These are phyloP conservation scores for Meloidogyne exigua DNA, from an alignment of 1,140 invertebrate genomes.

Conservation along the genomic window DNA sequence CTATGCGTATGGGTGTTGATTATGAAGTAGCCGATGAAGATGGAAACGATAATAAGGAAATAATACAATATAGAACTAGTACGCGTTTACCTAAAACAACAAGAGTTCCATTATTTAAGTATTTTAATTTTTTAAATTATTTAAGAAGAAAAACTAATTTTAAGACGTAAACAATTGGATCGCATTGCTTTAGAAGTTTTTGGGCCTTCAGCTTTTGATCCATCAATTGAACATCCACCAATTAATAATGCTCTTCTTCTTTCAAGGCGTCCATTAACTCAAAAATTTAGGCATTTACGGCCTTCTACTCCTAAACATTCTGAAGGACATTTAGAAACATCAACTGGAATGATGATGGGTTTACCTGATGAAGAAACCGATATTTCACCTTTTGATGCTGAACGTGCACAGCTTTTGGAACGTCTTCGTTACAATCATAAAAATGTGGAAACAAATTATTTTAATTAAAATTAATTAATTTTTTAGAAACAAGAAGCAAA, in stretches of 20 bases:
- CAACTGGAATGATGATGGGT: background rate
- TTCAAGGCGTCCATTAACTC: slow-evolving; percentile 6
- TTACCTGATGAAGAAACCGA: slow-evolving; percentile 24
- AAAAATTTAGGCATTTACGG: background rate
- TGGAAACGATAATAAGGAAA: background rate
- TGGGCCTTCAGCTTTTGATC: background rate
- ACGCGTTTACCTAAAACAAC: background rate
- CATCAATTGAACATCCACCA: slow-evolving; percentile 6
- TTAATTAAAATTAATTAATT: background rate
- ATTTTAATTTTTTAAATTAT: too few relatives aligned
- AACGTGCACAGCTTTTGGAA: slow-evolving; percentile 10
- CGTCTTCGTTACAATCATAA: slow-evolving; percentile 1
- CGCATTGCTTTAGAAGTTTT: background rate
- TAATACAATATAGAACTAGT: background rate
- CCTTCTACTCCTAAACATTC: background rate
- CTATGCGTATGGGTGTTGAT: background rate
- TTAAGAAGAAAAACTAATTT: too few relatives aligned
- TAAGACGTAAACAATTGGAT: slow-evolving; percentile 10
- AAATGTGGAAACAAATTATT: background rate
- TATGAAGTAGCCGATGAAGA: background rate
- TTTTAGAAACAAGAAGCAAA: background rate
- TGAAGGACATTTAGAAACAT: background rate
- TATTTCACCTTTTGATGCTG: slow-evolving; percentile 25
- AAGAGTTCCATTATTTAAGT: background rate
- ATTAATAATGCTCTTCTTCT: background rate